Percentiles rank a stretch among this genome's conserved stretches.
Evolutionary conservation across 2,888 invertebrate genomes (phyloP).

Genomic region (Chrysolina americana): DNA sequence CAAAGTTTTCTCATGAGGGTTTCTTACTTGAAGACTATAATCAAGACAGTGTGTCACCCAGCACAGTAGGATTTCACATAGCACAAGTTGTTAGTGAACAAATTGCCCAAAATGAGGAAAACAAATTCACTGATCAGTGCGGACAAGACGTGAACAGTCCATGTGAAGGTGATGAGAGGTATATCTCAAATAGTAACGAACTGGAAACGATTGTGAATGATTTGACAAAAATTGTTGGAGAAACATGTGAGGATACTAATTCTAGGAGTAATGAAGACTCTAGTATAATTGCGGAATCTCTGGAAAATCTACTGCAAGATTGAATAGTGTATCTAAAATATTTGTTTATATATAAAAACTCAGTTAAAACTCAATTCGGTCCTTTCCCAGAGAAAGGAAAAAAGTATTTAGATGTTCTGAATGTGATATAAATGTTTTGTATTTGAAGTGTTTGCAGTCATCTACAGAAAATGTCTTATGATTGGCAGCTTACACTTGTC

Average conservation of each 20-base stretch:
- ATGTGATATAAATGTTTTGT: constrained; percentile 4
- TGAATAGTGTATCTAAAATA: constrained; percentile 23
- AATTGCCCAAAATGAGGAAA: constrained; percentile 41
- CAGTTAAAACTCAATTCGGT: not conserved
- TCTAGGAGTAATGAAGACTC: constrained; percentile 37
- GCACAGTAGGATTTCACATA: constrained; percentile 43
- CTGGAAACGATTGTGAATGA: constrained; percentile 46
- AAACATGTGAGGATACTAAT: constrained; percentile 27
- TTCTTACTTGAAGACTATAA: constrained; percentile 3
- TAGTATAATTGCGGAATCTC: constrained; percentile 40
- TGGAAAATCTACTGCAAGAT: constrained; percentile 46
- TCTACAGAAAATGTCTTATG: not conserved
- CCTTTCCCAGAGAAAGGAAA: not conserved
- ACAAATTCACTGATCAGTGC: constrained; percentile 26
- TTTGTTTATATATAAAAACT: not conserved
- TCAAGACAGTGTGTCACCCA: not conserved
- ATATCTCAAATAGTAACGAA: constrained; percentile 29
- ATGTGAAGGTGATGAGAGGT: constrained; percentile 20
- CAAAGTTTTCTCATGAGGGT: not conserved
- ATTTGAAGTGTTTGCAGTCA: not conserved
- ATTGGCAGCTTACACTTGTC: not conserved
- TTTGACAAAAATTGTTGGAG: constrained; percentile 43
- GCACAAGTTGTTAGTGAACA: constrained; percentile 47
- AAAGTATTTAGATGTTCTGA: not conserved
- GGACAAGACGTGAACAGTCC: constrained; percentile 12